phyloP scores from a whole-genome alignment of 2,888 invertebrate species.

The Lepas anatifera region DNA sequence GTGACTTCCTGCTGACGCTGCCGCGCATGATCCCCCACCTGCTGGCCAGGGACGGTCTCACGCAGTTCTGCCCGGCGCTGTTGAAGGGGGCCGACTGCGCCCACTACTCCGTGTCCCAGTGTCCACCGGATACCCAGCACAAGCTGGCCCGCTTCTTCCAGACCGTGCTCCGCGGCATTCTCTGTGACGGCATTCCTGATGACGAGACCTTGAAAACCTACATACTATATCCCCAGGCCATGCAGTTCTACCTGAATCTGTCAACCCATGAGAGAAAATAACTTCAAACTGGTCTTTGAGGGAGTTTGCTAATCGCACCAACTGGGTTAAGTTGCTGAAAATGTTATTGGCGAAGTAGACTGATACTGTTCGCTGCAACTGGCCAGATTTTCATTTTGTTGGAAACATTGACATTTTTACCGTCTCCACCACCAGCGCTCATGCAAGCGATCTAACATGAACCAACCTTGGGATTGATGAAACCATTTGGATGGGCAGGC shows the following conservation, averaged over 20 bases:
- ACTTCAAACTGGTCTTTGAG: too few relatives aligned
- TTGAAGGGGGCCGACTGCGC: constrained; percentile 4
- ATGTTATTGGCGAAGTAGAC: too few relatives aligned
- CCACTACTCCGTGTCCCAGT: not conserved
- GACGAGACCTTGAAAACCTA: constrained; percentile 25
- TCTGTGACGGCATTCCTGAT: not conserved
- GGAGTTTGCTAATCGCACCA: too few relatives aligned
- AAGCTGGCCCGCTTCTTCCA: not conserved
- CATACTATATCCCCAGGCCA: constrained; percentile 29
- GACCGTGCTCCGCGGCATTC: not conserved
- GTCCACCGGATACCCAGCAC: not conserved
- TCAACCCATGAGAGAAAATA: too few relatives aligned
- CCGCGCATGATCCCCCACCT: not conserved
- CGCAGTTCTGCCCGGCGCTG: constrained; percentile 3
- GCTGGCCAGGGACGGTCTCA: not conserved
- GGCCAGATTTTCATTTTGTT: too few relatives aligned
- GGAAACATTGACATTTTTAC: too few relatives aligned
- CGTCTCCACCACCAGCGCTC: too few relatives aligned
- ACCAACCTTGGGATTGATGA: too few relatives aligned
- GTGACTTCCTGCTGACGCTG: constrained; percentile 2
- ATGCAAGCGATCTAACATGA: too few relatives aligned
- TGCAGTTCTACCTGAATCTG: constrained; percentile 31
- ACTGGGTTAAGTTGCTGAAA: too few relatives aligned
- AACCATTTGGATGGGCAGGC: too few relatives aligned
- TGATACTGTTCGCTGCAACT: too few relatives aligned